phyloP scores from a whole-genome alignment of 2,113 vertebrate genomes.

The Theristicus caerulescens region DNA sequence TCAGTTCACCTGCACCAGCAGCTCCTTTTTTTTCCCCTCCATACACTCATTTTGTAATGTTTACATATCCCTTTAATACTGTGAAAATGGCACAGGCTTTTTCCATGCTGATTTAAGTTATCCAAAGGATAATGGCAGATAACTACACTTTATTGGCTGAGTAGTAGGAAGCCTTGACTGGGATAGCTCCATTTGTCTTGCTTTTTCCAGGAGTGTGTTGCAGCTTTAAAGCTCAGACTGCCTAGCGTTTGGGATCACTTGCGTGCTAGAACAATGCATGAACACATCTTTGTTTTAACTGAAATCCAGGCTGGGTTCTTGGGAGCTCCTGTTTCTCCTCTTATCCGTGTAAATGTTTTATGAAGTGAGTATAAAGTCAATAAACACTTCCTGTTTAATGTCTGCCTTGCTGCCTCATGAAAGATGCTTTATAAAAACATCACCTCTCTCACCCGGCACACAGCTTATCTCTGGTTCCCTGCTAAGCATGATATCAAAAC shows the following conservation, averaged over 20 bases:
- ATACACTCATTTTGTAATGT: accelerated
- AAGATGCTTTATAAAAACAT: constrained; percentile 29
- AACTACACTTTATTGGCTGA: accelerated
- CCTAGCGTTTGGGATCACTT: neutral
- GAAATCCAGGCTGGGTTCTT: neutral
- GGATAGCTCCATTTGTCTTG: accelerated
- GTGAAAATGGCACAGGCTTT: neutral
- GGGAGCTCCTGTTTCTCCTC: constrained; percentile 2
- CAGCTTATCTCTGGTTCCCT: constrained; percentile 18
- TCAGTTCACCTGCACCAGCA: neutral
- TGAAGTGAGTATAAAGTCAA: constrained; percentile 51
- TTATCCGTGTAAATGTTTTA: constrained; percentile 15
- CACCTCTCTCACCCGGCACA: neutral
- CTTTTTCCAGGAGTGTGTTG: neutral
- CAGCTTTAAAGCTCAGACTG: neutral
- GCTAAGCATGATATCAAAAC: constrained; percentile 7
- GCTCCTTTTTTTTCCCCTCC: neutral
- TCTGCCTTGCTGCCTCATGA: neutral
- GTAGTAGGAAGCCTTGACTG: neutral
- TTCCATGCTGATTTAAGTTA: neutral
- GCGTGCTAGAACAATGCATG: neutral
- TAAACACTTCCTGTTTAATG: constrained; percentile 45
- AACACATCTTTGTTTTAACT: constrained; percentile 1
- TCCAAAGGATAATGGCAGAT: neutral
- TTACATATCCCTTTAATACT: neutral